Evolutionary conservation across 2,797 vertebrate genomes (phyloP).

Genomic region (Moxostoma hubbsi): DNA sequence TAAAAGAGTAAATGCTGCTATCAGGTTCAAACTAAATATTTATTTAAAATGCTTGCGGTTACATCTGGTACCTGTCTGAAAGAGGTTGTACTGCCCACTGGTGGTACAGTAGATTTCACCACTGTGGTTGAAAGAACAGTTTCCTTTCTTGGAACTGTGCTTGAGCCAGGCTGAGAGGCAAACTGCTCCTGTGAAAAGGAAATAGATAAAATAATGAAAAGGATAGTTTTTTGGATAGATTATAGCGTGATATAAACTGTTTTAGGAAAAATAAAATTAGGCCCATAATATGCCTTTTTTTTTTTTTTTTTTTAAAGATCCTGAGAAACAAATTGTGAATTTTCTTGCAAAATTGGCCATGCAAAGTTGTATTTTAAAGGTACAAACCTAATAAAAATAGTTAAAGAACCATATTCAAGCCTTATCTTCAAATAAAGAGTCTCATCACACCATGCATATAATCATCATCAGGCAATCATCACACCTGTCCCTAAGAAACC

Average conservation of each 20-base stretch:
- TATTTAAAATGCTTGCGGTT: not conserved
- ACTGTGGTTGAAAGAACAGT: conserved; percentile 68
- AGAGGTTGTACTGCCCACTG: conserved; percentile 68
- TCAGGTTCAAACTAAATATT: not conserved
- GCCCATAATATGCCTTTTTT: no score
- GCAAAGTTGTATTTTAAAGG: no score
- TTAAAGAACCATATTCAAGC: not conserved
- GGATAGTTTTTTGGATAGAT: no score
- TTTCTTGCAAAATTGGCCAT: no score
- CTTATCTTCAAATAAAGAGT: not conserved
- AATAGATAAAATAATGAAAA: not conserved
- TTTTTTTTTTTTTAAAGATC: no score
- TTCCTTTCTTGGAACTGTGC: conserved; percentile 66
- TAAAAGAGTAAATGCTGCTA: not conserved
- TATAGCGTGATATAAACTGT: no score
- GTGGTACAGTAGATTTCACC: conserved; percentile 68
- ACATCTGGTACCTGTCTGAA: conserved; percentile 76
- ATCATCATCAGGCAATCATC: no score
- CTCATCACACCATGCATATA: not conserved
- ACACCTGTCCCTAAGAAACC: no score
- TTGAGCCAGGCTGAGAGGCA: conserved; percentile 61
- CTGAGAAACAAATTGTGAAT: no score
- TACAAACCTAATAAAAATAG: no score
- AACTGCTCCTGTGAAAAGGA: conserved; percentile 34
- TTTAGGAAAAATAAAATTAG: no score